Conservation (phyloP, 2,797 vertebrate genomes). For the Salmo trutta region DNA sequence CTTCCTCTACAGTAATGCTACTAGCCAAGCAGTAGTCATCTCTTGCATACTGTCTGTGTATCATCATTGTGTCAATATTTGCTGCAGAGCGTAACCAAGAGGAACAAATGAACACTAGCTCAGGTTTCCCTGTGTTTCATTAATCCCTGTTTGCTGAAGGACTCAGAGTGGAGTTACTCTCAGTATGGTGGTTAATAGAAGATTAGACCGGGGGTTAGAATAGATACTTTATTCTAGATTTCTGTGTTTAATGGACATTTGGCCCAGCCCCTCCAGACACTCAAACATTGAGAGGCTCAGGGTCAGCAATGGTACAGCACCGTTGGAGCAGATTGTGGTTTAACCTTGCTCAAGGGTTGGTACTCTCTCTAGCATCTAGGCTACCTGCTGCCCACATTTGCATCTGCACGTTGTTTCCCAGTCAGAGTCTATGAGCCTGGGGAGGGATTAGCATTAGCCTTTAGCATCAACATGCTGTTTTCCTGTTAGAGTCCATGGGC, state of each 20-base stretch:
- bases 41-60: conserved; percentile 6
- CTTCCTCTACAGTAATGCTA: not conserved
- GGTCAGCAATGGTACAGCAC: no score
- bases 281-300: no score
- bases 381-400: not conserved
- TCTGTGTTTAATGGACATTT: not conserved
- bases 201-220: conserved; percentile 11
- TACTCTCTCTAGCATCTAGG: not conserved
- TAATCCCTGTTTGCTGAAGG: conserved; percentile 21
- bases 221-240: not conserved
- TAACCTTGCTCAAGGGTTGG: no score
- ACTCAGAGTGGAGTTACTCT: conserved; percentile 2
- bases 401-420: not conserved
- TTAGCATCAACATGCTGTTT: not conserved
- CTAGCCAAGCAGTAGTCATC: not conserved
- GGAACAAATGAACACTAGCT: conserved; percentile 2
- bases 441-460: conserved; percentile 3
- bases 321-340: no score
- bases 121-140: not conserved
- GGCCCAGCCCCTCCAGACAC: no score
- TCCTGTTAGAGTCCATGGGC: not conserved
- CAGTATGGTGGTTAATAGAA: conserved; percentile 7
- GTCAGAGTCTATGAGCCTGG: not conserved
- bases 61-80: conserved; percentile 16
- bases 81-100: conserved; percentile 7